Percentiles rank a stretch among this genome's conserved stretches.
Conservation (phyloP, 2,888 invertebrate species). For the Xestoiulus laeticollis region DNA sequence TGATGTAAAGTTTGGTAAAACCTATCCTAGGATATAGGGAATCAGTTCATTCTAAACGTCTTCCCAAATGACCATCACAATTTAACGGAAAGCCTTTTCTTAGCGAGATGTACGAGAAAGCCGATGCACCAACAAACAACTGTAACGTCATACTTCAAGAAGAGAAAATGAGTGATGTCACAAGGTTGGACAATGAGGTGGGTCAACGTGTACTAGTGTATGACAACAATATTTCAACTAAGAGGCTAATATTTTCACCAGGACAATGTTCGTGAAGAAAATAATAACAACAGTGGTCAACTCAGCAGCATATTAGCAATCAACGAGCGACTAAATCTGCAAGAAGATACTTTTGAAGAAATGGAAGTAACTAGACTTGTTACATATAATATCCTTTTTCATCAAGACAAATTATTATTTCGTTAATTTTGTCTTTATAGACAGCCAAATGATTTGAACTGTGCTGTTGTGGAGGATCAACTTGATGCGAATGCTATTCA, state of each 20-base stretch:
- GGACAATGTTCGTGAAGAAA: background rate
- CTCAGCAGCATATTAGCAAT: background rate
- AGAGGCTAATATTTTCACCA: background rate
- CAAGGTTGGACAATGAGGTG: background rate
- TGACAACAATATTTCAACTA: background rate
- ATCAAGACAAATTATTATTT: background rate
- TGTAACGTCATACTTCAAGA: background rate
- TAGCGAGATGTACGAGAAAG: background rate
- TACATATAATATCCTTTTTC: background rate
- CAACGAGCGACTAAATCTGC: background rate
- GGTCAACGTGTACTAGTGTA: background rate
- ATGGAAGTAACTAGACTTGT: background rate
- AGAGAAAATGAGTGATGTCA: background rate
- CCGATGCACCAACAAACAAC: background rate
- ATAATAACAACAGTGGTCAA: background rate
- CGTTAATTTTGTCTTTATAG: background rate
- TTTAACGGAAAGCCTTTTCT: background rate
- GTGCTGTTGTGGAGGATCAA: background rate
- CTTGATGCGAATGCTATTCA: background rate
- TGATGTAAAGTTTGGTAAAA: no score
- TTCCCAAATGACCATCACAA: no score
- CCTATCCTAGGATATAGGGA: no score
- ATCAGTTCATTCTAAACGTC: no score
- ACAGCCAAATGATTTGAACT: background rate
- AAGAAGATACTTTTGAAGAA: background rate